Evolutionary conservation across 2,113 vertebrate species (phyloP).

Genomic region (Ancistrus triradiatus): DNA sequence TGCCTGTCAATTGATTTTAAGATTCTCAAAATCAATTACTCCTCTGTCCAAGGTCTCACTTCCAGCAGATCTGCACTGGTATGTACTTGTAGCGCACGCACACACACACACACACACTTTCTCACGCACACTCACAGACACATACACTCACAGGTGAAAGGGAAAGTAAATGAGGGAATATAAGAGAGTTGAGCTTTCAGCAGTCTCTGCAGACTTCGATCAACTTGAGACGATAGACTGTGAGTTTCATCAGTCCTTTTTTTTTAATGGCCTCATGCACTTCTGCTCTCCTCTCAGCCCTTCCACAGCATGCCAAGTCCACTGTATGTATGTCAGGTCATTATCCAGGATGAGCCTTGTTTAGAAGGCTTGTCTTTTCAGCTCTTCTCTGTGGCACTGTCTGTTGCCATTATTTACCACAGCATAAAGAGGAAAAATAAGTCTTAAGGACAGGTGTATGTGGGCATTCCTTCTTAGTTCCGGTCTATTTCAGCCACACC

Average conservation of each 20-base stretch:
- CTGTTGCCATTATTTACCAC: conserved; percentile 5
- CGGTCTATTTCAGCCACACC: no score
- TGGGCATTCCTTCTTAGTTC: no score
- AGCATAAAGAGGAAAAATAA: no score
- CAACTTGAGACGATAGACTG: conserved; percentile 36
- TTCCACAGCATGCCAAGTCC: conserved; percentile 24
- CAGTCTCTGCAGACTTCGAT: conserved; percentile 25
- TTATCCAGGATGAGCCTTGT: conserved; percentile 33
- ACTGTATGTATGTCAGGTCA: conserved; percentile 30
- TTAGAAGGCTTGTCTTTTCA: conserved; percentile 13
- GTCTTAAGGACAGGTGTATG: no score
- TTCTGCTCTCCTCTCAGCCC: conserved; percentile 20
- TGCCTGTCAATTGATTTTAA: conserved; percentile 77
- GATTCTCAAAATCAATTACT: conserved; percentile 80
- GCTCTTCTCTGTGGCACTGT: not conserved
- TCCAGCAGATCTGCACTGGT: conserved; percentile 58
- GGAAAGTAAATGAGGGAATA: conserved; percentile 36
- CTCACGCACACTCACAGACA: conserved; percentile 26
- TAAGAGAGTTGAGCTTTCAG: conserved; percentile 12
- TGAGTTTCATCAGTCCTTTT: conserved; percentile 31
- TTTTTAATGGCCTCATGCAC: conserved; percentile 16
- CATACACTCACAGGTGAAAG: conserved; percentile 43
- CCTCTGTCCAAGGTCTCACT: conserved; percentile 69
- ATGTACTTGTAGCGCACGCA: conserved; percentile 36
- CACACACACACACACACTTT: conserved; percentile 20